These are phyloP conservation scores for Psittacula cyanocephala DNA, from an alignment of 2,113 vertebrate species.

Conservation along the genomic window DNA sequence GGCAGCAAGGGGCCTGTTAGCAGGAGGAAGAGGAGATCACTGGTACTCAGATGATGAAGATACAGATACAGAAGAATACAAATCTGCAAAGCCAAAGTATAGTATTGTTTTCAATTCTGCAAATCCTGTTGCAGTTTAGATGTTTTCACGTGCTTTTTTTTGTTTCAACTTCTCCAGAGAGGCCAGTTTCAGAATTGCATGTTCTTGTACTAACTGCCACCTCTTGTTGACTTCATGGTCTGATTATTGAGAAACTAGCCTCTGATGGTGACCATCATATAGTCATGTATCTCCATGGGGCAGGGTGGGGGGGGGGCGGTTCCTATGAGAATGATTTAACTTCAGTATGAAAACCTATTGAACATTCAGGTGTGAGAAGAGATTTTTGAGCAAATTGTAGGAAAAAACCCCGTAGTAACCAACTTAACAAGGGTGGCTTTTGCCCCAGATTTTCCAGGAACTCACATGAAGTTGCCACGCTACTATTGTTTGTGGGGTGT, in stretches of 20 bases:
- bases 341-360: not conserved
- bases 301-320: too few species aligned
- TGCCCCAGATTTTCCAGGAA: not conserved
- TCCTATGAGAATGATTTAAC: not conserved
- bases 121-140: not conserved
- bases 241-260: not conserved
- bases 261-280: not conserved
- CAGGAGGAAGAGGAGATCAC: constrained; percentile 92
- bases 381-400: not conserved
- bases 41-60: constrained; percentile 97
- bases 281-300: not conserved
- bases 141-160: constrained; percentile 34
- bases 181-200: constrained; percentile 17
- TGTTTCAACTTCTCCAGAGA: not conserved
- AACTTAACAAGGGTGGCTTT: not conserved
- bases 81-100: constrained; percentile 90
- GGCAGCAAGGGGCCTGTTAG: constrained; percentile 89
- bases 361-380: not conserved
- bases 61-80: constrained; percentile 97
- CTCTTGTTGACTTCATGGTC: not conserved
- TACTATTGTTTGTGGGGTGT: not conserved
- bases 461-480: not conserved
- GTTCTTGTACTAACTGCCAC: not conserved
- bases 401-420: not conserved
- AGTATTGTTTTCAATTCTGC: constrained; percentile 40